phyloP scores from a whole-genome alignment of 1,140 invertebrate species.

The Cardiocondyla obscurior region DNA sequence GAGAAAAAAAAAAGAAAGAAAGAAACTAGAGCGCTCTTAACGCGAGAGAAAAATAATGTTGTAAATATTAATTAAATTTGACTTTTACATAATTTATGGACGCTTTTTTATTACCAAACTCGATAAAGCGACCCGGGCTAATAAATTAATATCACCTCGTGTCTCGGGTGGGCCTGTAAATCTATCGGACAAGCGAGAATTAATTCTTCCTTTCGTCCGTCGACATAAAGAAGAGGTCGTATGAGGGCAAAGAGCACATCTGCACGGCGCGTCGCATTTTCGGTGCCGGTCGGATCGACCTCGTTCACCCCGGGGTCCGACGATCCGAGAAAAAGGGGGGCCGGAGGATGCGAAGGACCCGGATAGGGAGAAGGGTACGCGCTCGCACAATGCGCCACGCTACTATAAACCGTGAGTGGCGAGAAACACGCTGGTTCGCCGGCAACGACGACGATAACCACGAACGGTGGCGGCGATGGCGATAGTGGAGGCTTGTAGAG shows the following conservation, averaged over 20 bases:
- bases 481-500: conserved; percentile 5
- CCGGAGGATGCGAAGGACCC: neutral
- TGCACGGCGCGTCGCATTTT: conserved; percentile 16
- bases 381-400: neutral
- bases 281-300: neutral
- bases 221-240: neutral
- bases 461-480: neutral
- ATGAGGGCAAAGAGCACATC: neutral
- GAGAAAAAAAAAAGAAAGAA: no score
- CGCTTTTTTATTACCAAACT: neutral
- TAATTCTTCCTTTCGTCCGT: neutral
- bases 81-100: neutral
- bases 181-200: neutral
- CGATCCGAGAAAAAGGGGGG: neutral
- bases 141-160: neutral
- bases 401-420: conserved; percentile 18
- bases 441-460: neutral
- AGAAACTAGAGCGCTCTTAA: no score
- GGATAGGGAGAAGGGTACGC: neutral
- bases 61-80: no score
- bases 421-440: neutral
- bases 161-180: neutral
- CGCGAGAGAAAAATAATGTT: no score
- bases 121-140: neutral
- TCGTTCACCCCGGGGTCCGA: conserved; percentile 22